A percentile compares a stretch with the other conserved stretches of the same genome.
Evolutionary conservation across 2,888 invertebrate species (phyloP).

Genomic region (Elegia similella): DNA sequence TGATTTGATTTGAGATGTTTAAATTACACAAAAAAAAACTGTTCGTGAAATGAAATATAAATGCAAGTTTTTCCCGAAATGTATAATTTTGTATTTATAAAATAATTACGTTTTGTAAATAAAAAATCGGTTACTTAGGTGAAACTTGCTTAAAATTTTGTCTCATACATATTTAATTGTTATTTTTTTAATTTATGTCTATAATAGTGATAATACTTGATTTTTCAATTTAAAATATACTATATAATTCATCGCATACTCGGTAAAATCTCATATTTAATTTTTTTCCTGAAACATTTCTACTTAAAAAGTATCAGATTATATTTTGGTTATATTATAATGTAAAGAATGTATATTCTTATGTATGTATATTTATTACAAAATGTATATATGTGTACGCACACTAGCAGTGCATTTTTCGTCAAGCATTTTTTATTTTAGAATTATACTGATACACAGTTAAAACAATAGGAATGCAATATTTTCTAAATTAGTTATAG

Average conservation of each 20-base stretch:
- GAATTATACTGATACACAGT: conserved; percentile 10
- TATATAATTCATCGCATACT: background rate
- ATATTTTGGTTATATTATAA: conserved; percentile 2
- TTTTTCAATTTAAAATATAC: background rate
- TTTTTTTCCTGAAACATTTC: background rate
- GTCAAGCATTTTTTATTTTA: conserved; percentile 41
- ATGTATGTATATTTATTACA: conserved; percentile 12
- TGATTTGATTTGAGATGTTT: background rate
- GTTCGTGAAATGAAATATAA: background rate
- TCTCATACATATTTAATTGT: no score
- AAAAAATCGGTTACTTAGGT: no score
- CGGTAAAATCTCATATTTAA: background rate
- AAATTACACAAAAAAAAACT: background rate
- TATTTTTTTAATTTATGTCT: no score
- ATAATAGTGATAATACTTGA: no score
- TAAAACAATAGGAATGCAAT: conserved; percentile 50
- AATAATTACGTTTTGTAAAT: no score
- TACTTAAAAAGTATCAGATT: conserved; percentile 3
- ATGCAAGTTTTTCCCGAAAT: background rate
- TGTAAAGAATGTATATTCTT: conserved; percentile 26
- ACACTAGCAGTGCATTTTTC: conserved; percentile 54
- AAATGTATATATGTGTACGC: conserved; percentile 37
- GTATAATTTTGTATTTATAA: background rate
- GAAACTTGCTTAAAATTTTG: no score
- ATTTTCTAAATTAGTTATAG: conserved; percentile 65